phyloP scores from a whole-genome alignment of 2,113 vertebrate genomes.

The Philantomba maxwellii region DNA sequence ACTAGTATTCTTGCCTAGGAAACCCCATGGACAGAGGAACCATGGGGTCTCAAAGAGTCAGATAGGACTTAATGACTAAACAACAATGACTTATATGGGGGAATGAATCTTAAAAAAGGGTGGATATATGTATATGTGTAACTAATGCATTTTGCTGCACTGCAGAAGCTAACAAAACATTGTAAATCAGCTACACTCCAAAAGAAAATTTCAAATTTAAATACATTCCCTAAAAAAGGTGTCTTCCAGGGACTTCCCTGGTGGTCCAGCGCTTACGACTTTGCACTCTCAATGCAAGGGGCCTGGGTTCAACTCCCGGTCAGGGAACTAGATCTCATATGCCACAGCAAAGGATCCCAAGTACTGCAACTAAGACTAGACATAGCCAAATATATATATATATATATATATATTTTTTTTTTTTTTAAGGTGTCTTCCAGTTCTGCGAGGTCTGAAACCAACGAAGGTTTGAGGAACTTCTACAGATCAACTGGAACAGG shows the following conservation, averaged over 20 bases:
- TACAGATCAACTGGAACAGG: not conserved
- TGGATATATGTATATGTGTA: not conserved
- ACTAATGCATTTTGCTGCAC: not conserved
- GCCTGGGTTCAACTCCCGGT: not conserved
- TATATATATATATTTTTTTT: too few species aligned
- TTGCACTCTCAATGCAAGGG: not conserved
- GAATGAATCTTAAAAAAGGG: not conserved
- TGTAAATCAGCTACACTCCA: not conserved
- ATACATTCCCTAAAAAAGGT: not conserved
- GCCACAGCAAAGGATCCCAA: not conserved
- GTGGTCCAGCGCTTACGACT: not conserved
- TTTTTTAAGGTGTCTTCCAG: not conserved
- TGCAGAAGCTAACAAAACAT: not conserved
- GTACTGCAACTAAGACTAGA: not conserved
- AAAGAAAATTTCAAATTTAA: not conserved
- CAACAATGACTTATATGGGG: not conserved
- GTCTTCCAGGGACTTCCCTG: not conserved
- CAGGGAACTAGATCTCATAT: not conserved
- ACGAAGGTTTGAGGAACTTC: not conserved
- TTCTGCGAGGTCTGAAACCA: not conserved
- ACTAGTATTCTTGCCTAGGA: not conserved
- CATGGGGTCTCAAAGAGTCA: not conserved
- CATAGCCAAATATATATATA: not conserved
- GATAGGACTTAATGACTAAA: not conserved
- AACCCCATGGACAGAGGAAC: not conserved